A percentile compares a stretch with the other conserved stretches of the same genome.
Conservation (phyloP, 2,888 invertebrate genomes). For the Sipha maydis region DNA sequence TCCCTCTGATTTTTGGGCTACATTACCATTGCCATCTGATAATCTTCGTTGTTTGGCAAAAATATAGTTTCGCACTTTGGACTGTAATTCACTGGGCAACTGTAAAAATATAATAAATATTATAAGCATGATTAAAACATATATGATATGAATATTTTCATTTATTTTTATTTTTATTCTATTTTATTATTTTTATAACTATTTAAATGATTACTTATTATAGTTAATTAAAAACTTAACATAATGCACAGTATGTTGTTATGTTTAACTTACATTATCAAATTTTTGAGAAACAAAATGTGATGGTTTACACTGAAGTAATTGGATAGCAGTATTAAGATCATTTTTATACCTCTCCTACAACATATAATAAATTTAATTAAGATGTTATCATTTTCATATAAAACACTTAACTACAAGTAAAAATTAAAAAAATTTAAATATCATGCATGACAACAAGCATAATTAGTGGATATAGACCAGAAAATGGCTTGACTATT, state of each 20-base stretch:
- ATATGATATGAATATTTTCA: no score
- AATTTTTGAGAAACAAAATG: slow-evolving; percentile 93
- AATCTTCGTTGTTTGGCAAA: slow-evolving; percentile 73
- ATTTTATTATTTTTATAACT: no score
- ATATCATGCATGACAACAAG: no score
- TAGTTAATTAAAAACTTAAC: no score
- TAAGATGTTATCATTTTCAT: no score
- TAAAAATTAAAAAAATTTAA: no score
- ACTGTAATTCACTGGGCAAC: slow-evolving; percentile 91
- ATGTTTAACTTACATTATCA: slow-evolving; percentile 78
- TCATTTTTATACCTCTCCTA: slow-evolving; percentile 95
- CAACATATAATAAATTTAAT: slow-evolving; percentile 65
- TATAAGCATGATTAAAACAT: neutral
- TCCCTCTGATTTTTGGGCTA: slow-evolving; percentile 68
- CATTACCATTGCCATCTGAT: slow-evolving; percentile 67
- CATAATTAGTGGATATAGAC: no score
- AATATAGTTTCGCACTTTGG: slow-evolving; percentile 84
- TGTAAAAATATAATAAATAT: slow-evolving; percentile 69
- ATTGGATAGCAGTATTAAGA: slow-evolving; percentile 91
- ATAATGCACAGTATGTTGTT: neutral
- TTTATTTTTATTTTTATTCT: no score
- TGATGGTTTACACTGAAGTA: slow-evolving; percentile 93
- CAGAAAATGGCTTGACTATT: no score
- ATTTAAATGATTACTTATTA: no score
- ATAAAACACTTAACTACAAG: no score